Evolutionary conservation across 2,888 invertebrate genomes (phyloP), one percentile per base, ranked within the genome.

Genomic region (Unio delphinus): DNA sequence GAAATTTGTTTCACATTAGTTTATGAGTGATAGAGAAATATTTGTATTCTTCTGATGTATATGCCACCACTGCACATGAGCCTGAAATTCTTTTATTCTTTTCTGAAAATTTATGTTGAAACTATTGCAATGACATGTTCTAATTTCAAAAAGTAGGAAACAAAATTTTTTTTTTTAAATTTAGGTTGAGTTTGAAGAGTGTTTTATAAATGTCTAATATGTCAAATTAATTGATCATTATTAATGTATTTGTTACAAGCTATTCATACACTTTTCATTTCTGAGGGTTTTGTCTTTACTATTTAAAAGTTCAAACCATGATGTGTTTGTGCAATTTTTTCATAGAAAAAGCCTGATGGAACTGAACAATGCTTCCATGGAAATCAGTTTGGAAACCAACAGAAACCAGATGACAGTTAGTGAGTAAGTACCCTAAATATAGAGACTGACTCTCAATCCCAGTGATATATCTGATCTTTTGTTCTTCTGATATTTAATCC

Each of bases 301-400:
- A 6, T 34, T 7, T 7, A 7, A 34, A 7, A 34, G 7, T 34
- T 34, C 34, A 34, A 34, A 34, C 34, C 34, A 8, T 45, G 45
- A 45, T 45, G 45, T 45, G 45, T 15, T 45, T 45, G 45, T 45
- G 11, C 15, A 45, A 45, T 45, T 45, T 56, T 61, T 62, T 71
- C 76, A n/a, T 79, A 92, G 92, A 81, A 92, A 95, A 55, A 94
- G 95, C 67, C 91, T 98, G 45, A 94, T 98, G 93, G 96, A 97
- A 88, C 92, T 97, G 18, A 97, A 98, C 90, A 96, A 96, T 80
- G 95, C 95, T 84, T 91, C 97, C 66, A 90, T 97, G 78, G 95
- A 96, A 3, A 91, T 97, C 62, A 96, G 95, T 56, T 92, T 97
- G 85, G 97, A 97, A 83, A 95, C 95, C 0, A 96, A 96, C 88